Percentiles rank a stretch among this genome's conserved stretches.
Conservation (phyloP, 2,113 vertebrate genomes). For the Lonchura striata region DNA sequence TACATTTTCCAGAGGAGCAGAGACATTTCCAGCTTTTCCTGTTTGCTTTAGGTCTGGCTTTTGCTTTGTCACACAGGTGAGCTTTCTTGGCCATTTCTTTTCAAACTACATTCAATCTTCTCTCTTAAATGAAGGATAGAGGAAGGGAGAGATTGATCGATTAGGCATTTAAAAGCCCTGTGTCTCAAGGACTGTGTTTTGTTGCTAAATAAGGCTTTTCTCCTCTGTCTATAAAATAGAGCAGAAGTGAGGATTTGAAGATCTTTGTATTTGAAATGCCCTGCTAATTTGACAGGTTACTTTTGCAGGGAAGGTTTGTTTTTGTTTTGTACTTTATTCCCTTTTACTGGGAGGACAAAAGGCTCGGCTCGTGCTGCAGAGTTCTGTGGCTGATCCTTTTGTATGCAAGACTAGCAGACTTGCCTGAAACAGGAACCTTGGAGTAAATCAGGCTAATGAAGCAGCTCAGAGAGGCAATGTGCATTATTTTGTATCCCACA, state of each 20-base stretch:
- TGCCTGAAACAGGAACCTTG: conserved; percentile 56
- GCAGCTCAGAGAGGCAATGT: conserved; percentile 33
- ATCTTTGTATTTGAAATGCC: conserved; percentile 49
- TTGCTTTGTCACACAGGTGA: not conserved
- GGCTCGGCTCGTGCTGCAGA: not conserved
- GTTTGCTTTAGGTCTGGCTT: not conserved
- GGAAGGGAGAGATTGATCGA: not conserved
- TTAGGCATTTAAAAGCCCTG: not conserved
- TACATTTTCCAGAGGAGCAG: not conserved
- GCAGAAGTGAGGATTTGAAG: conserved; percentile 16
- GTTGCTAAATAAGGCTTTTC: conserved; percentile 27
- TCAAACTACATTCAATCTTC: not conserved
- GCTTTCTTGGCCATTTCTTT: conserved; percentile 11
- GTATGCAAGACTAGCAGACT: conserved; percentile 49
- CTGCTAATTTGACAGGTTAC: conserved; percentile 45
- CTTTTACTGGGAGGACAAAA: conserved; percentile 52
- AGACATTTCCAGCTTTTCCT: not conserved
- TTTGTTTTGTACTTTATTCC: conserved; percentile 29
- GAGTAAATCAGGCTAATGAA: conserved; percentile 73
- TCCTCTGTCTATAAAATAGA: not conserved
- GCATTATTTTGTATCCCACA: conserved; percentile 45
- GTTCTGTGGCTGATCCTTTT: conserved; percentile 28
- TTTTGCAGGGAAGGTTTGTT: conserved; percentile 35
- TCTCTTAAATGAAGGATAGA: not conserved
- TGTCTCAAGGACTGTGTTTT: conserved; percentile 47